Base-by-base conservation (phyloP, 2,888 invertebrate genomes). In the Stenichneumon culpator region DNA sequence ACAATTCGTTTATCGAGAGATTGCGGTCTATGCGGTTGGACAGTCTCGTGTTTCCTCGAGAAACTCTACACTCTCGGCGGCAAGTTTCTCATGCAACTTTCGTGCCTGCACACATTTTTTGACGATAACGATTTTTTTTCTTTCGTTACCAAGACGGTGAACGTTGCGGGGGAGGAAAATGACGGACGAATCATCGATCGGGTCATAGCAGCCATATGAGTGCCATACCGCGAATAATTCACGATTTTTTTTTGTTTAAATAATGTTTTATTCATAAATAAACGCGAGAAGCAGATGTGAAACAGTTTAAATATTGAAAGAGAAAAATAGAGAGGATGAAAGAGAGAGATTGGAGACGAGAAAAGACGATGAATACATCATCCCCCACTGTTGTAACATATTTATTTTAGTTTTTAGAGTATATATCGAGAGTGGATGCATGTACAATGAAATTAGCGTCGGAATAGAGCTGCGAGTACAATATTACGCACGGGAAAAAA, bases 151-250 rank as follows among this genome's bases (percentile, higher is more conserved):
- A 16, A 50, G 52, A 67, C 28, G 54, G 39, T 11, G 25, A 57
- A 57, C 68, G 19, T 16, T 25, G 68, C n/a, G n/a, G 11, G 57
- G 57, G 25, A 57, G 65, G 75, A 44, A 78, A 84, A 83, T 79
- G 83, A 68, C 83, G 72, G 84, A 83, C 77, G 85, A 73, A 83
- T 63, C 86, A 83, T 74, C 86, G 85, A 74, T 83, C 79, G 81
- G 87, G 86, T 86, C 84, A 87, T 90, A 92, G 90, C 89, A 92
- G 93, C 93, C 93, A 93, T 93, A 93, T 89, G 92, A 93, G 94
- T 94, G 94, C 93, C 94, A 94, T 94, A 93, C 90, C 88, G 89
- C 82, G 86, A 88, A 86, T 89, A 88, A 90, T 87, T 77, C 87
- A 87, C 82, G 84, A 89, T 87, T 85, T 86, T 79, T 86, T 19